A percentile compares a stretch with the other conserved stretches of the same genome.
phyloP scores from a whole-genome alignment of 2,113 vertebrate species.

The Lynx canadensis region DNA sequence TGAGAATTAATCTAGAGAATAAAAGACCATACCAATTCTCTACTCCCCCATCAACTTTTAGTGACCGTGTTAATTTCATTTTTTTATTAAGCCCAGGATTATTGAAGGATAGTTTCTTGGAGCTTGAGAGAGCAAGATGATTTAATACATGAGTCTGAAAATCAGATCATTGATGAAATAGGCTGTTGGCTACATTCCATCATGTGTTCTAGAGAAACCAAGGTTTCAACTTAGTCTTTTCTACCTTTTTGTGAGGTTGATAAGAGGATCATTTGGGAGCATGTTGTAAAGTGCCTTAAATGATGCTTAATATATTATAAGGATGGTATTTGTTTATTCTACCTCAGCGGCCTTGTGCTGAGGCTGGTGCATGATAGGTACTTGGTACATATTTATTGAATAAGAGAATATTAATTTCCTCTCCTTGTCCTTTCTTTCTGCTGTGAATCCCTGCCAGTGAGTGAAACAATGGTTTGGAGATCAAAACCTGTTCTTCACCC shows the following conservation, averaged over 20 bases:
- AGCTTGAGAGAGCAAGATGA: slow-evolving; percentile 4
- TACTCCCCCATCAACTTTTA: neutral
- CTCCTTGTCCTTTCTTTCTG: neutral
- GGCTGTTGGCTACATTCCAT: neutral
- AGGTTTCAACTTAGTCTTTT: neutral
- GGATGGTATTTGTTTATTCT: neutral
- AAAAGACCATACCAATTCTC: neutral
- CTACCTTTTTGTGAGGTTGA: neutral
- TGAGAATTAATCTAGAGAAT: slow-evolving; percentile 34
- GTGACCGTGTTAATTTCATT: neutral
- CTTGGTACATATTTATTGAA: neutral
- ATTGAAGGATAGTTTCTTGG: neutral
- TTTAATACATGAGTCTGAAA: slow-evolving; percentile 28
- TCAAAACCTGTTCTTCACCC: slow-evolving; percentile 19
- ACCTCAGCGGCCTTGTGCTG: neutral
- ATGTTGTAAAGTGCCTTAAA: neutral
- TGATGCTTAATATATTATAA: neutral
- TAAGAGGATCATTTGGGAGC: neutral
- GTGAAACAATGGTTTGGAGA: neutral
- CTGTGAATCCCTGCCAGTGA: neutral
- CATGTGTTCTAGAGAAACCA: neutral
- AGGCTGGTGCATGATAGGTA: neutral
- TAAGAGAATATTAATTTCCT: neutral
- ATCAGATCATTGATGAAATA: slow-evolving; percentile 32
- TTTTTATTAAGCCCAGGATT: neutral